Base-by-base conservation (phyloP, 1,140 invertebrate genomes). In the Sinella curviseta region DNA sequence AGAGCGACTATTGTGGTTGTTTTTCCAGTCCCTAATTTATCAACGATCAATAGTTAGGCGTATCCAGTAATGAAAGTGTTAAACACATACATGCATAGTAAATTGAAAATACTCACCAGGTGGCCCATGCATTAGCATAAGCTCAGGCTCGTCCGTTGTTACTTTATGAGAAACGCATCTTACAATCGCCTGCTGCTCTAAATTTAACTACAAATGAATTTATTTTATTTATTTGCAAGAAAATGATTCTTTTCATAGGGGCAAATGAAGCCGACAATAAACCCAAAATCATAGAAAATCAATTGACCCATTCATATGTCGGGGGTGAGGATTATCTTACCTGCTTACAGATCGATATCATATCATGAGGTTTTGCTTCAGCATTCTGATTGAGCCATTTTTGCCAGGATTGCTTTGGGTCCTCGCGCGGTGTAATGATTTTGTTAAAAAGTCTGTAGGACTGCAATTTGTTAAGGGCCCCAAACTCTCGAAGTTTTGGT, bases 81-180 rank as follows among this genome's bases (percentile, higher is more conserved):
- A 48, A 48, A 48, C 4, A 48, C 4, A 48, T 17, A 48, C 4
- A 17, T 4, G 39, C 17, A 17, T 48, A 8, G 39, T 48, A 8
- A 48, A 48, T 4, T 48, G 39, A n/a, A n/a, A n/a, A n/a, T n/a
- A 39, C 16, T 34, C 82, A 79, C 82, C 80, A 17, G 80, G 78
- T 34, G 82, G 82, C 24, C 82, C 82, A 55, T 83, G 78, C 31
- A 83, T 33, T 1, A 83, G 74, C 78, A 83, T 81, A 20, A 83
- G 24, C 24, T 83, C 82, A 26, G 81, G 36, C 4, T 77, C 30
- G n/a, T n/a, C n/a, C n/a, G n/a, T n/a, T n/a, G n/a, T n/a, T n/a
- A n/a, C n/a, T n/a, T n/a, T n/a, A 30, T 34, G 34, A 60, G 34
- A 36, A 30, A 36, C 31, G 28, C 75, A 35, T 39, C 55, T 26